Evolutionary conservation across 1,140 invertebrate species (phyloP).

Genomic region (Mizuhopecten yessoensis): DNA sequence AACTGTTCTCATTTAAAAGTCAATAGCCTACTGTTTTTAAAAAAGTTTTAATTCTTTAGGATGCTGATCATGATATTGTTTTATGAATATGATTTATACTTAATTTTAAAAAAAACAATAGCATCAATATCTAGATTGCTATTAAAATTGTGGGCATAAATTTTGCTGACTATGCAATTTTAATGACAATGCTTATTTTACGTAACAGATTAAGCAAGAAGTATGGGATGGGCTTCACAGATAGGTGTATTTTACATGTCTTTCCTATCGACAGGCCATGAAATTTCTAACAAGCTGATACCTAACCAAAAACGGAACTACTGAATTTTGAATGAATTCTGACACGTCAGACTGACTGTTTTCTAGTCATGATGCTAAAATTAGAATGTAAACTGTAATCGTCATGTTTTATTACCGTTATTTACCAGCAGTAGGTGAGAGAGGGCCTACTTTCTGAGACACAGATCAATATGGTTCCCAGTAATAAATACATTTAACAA

Average conservation of each 20-base stretch:
- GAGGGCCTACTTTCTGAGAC: not conserved
- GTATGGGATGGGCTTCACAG: no score
- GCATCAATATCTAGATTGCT: no score
- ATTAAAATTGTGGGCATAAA: no score
- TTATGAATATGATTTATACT: no score
- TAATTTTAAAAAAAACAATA: no score
- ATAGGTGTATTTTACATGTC: not conserved
- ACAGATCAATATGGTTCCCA: not conserved
- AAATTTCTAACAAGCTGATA: not conserved
- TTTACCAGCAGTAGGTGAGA: not conserved
- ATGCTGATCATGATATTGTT: no score
- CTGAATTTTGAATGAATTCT: conserved; percentile 30
- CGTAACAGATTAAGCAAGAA: no score
- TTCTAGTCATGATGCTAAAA: not conserved
- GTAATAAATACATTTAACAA: not conserved
- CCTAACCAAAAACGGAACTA: not conserved
- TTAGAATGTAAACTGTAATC: not conserved
- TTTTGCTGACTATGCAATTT: no score
- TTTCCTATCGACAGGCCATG: not conserved
- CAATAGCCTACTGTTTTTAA: no score
- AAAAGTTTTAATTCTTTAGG: no score
- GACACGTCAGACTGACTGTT: not conserved
- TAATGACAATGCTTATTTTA: no score
- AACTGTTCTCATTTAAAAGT: no score
- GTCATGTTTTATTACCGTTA: not conserved